These are phyloP conservation scores for Scaptomyza tumidula DNA, from an alignment of 2,888 invertebrate species.

Conservation along the genomic window DNA sequence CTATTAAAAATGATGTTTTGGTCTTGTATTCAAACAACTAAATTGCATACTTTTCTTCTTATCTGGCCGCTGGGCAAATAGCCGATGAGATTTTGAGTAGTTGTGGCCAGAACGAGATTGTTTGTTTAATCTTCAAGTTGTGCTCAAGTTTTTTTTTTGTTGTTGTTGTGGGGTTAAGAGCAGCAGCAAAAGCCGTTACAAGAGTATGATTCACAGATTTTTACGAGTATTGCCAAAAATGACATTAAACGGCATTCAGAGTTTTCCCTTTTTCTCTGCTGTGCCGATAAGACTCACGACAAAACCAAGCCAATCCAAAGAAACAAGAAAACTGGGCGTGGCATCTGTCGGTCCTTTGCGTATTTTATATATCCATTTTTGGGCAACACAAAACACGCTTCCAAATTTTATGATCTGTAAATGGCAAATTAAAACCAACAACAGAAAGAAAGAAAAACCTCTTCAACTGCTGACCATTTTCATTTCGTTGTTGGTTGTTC, in stretches of 20 bases:
- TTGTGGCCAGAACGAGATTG: slow-evolving; percentile 32
- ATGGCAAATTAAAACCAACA: slow-evolving; percentile 62
- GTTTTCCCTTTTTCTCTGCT: background rate
- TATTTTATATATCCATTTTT: slow-evolving; percentile 7
- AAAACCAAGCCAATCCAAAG: background rate
- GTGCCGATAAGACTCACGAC: slow-evolving; percentile 1
- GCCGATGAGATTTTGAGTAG: slow-evolving; percentile 43
- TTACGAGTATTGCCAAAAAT: slow-evolving; percentile 22
- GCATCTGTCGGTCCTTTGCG: slow-evolving; percentile 5
- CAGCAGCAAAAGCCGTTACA: background rate
- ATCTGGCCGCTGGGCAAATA: slow-evolving; percentile 40
- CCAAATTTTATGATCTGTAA: slow-evolving; percentile 64
- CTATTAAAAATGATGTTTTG: slow-evolving; percentile 47
- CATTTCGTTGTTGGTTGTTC: background rate
- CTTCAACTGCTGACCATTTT: slow-evolving; percentile 34
- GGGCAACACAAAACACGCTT: slow-evolving; percentile 25
- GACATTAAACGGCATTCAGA: slow-evolving; percentile 21
- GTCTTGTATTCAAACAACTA: slow-evolving; percentile 15
- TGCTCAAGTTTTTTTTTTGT: slow-evolving; percentile 5
- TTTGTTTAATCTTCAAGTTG: slow-evolving; percentile 11
- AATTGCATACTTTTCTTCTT: slow-evolving; percentile 40
- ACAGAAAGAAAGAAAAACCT: slow-evolving; percentile 7
- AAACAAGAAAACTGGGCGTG: slow-evolving; percentile 16
- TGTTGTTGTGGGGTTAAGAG: slow-evolving; percentile 10
- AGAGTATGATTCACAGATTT: slow-evolving; percentile 3